Base-by-base conservation (phyloP, 2,888 invertebrate species). In the Eristalis tenax region DNA sequence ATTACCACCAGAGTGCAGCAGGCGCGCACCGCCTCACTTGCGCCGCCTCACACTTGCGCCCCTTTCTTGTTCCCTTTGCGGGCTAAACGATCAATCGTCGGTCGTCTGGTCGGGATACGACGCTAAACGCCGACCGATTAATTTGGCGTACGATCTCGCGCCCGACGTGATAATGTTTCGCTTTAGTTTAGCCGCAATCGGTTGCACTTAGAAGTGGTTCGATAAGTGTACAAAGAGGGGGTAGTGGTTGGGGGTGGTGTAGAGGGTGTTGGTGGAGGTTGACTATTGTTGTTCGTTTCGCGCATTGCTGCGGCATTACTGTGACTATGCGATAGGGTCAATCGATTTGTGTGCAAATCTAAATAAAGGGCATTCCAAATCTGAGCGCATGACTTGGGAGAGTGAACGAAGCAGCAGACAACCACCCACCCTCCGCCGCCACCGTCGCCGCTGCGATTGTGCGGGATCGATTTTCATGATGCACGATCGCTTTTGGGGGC, bases 321-420 rank as follows among this genome's bases (percentile, higher is more conserved):
- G 22, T 75, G 64, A 43, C 76, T 82, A 56, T 76, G 65, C 57
- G 70, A 75, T 70, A 87, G 87, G 87, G 87, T 87, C 83, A 87
- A 87, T 87, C 79, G 87, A 87, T 83, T 87, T 87, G 83, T 79
- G 87, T 82, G 79, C 87, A 87, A 87, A 87, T 87, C 87, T 87
- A 73, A 75, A 83, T 81, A 87, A 76, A 87, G 87, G 87, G 83
- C 87, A 83, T 80, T 83, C 69, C 73, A 26, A 87, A 83, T 76
- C 32, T 56, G n/a, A 65, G 65, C 69, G 43, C 77, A 82, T 82
- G 82, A 86, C 77, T 74, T 56, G 28, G 32, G 32, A 22, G 28
- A 15, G 61, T 18, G 63, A 59, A 56, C 38, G 35, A 63, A 11
- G 57, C 74, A 38, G 22, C 11, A 13, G 26, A 10, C 50, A 40